Evolutionary conservation across 2,888 invertebrate genomes (phyloP), one percentile per base, ranked within the genome.

Genomic region (Campoplex capitator): DNA sequence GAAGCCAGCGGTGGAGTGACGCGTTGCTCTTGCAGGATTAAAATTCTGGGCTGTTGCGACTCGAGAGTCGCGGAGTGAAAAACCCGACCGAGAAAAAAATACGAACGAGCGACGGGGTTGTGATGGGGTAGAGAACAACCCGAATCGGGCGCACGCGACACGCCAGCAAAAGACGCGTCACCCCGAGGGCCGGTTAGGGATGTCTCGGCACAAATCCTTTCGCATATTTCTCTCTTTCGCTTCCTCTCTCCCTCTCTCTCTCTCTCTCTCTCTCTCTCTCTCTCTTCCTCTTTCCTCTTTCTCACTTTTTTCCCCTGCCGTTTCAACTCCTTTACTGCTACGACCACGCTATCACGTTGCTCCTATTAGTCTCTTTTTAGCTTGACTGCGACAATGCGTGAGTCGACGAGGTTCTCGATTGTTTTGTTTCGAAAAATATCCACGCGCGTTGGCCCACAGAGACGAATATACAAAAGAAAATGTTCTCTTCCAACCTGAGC

Each of bases 31-130:
- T 89, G 92, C 90, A 88, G 93, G 92, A 94, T 94, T 94, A 94
- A 94, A 94, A 94, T 92, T 92, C 93, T 91, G 76, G 70, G 91
- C 92, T 89, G 90, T 90, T 89, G 89, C 87, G 89, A 88, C 89
- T 88, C 86, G 75, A 81, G 75, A 81, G 87, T 81, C 11, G 35
- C 38, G 70, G 42, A 80, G 62, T 70, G 70, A 79, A 70, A 84
- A 70, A 70, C 76, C 42, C 75, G 51, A 23, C 78, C 76, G 73
- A 45, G 42, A 75, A 23, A 75, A 83, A 78, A 83, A 86, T 54
- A 75, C 71, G 84, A 84, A 78, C 78, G 84, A 77, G 81, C 54
- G 85, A 83, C 68, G 85, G 75, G 82, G 70, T 84, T 75, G 68
- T 74, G 74, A 75, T 78, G 83, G 75, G 84, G 58, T 87, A 87